Evolutionary conservation across 1,140 invertebrate species (phyloP).

Genomic region (Wiebesia pumilae): DNA sequence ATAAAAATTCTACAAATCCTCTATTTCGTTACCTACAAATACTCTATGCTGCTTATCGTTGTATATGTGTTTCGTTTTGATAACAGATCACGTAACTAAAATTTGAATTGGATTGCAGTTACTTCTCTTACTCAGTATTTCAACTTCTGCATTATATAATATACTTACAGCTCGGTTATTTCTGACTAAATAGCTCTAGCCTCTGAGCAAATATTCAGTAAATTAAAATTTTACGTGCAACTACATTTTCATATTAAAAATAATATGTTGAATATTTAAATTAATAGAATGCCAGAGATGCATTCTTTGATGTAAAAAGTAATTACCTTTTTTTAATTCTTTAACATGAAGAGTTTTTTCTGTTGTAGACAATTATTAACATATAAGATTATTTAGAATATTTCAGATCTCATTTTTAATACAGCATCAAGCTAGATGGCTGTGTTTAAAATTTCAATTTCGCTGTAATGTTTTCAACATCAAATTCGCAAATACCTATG

Average conservation of each 20-base stretch:
- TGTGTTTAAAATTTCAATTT: neutral
- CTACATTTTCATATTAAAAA: neutral
- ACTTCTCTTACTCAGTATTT: neutral
- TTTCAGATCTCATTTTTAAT: too few species aligned
- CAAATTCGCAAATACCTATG: neutral
- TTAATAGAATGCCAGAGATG: neutral
- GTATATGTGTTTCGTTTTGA: neutral
- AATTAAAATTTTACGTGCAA: neutral
- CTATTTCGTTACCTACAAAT: too few species aligned
- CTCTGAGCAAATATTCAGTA: neutral
- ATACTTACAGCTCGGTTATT: neutral
- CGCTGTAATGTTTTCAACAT: neutral
- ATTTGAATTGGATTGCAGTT: too few species aligned
- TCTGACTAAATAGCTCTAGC: neutral
- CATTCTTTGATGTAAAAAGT: neutral
- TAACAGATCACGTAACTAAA: neutral
- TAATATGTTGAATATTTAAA: neutral
- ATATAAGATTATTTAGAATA: too few species aligned
- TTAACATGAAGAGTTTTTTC: neutral
- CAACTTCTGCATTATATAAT: neutral
- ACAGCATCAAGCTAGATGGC: too few species aligned
- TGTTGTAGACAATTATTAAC: neutral
- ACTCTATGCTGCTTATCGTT: neutral
- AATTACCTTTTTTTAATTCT: neutral
- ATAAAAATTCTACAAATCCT: too few species aligned